phyloP scores from a whole-genome alignment of 2,797 vertebrate genomes.

The Chiroxiphia lanceolata region DNA sequence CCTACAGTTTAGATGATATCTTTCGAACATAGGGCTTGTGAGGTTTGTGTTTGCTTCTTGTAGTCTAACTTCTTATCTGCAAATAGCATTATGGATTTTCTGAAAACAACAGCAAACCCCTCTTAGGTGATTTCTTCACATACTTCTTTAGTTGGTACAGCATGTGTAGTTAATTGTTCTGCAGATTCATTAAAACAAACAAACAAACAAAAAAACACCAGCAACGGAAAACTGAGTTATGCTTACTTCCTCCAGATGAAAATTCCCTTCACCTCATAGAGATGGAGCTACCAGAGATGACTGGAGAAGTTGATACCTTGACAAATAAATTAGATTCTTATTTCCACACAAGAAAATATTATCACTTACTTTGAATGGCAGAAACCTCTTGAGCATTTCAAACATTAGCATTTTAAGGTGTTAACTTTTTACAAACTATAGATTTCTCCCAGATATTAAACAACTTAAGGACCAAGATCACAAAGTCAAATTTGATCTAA shows the following conservation, averaged over 20 bases:
- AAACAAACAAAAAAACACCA: neutral
- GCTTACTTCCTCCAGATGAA: neutral
- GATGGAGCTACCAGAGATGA: neutral
- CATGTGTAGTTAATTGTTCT: neutral
- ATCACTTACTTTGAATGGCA: neutral
- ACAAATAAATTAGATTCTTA: neutral
- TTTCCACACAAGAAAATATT: neutral
- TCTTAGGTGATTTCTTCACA: neutral
- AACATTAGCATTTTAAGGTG: neutral
- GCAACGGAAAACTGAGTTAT: neutral
- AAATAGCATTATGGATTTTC: neutral
- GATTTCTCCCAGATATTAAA: neutral
- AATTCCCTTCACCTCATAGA: neutral
- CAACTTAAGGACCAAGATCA: neutral
- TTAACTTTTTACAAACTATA: neutral
- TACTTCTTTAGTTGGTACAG: neutral
- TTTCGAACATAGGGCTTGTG: neutral
- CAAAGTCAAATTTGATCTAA: neutral
- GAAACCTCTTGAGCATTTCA: neutral
- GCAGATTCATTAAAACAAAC: neutral
- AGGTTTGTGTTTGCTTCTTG: neutral
- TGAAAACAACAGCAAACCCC: neutral
- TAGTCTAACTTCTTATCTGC: neutral
- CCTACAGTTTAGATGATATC: neutral
- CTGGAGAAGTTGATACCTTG: rapidly evolving